phyloP scores from a whole-genome alignment of 64 coral and sea anemone species.

The Actinia tenebrosa region DNA sequence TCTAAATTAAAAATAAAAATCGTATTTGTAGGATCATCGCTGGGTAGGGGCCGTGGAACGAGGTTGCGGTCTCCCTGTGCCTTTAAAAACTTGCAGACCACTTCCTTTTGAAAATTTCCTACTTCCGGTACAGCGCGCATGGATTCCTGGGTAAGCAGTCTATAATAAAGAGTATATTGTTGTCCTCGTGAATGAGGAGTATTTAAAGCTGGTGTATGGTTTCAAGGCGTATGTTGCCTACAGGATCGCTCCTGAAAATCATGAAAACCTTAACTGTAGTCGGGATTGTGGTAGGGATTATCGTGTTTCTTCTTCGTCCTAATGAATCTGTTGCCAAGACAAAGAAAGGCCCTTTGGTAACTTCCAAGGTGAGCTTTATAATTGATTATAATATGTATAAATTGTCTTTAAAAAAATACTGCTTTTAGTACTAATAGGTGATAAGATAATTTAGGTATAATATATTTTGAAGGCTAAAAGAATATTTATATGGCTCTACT shows the following conservation, averaged over 20 bases:
- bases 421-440: too few species aligned
- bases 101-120: not conserved
- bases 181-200: not conserved
- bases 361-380: constrained; percentile 55
- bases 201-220: not conserved
- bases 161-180: constrained; percentile 16
- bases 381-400: too few species aligned
- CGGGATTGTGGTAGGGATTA: constrained; percentile 33
- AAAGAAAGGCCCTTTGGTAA: constrained; percentile 84
- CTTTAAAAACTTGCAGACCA: too few species aligned
- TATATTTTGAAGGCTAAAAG: too few species aligned
- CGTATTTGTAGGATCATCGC: too few species aligned
- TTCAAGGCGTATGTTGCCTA: constrained; percentile 7
- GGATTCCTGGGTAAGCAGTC: not conserved
- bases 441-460: too few species aligned
- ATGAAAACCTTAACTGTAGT: constrained; percentile 66
- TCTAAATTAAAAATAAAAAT: too few species aligned
- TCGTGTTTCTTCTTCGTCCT: constrained; percentile 78
- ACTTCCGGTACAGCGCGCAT: constrained; percentile 3
- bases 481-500: too few species aligned
- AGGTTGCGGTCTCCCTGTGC: too few species aligned
- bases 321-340: constrained; percentile 70
- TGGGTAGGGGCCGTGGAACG: too few species aligned
- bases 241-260: constrained; percentile 38
- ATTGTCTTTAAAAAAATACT: too few species aligned